Conservation (phyloP, 2,113 vertebrate species). For the Peromyscus maniculatus region DNA sequence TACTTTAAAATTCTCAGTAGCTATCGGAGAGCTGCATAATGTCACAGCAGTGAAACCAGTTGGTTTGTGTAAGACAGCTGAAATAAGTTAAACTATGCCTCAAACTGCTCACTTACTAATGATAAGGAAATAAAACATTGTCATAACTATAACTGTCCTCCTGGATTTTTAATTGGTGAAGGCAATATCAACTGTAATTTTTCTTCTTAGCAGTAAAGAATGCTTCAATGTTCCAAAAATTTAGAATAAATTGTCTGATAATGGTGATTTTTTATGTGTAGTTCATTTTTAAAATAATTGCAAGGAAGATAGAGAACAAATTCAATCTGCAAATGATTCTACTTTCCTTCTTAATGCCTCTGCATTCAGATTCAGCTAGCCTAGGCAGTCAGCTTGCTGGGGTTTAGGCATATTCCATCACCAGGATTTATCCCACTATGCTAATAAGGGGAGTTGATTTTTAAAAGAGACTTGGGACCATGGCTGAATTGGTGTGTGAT, state of each 20-base stretch:
- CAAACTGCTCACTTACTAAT: slow-evolving; percentile 26
- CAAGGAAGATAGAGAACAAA: slow-evolving; percentile 2
- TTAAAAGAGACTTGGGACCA: slow-evolving; percentile 41
- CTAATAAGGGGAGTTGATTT: slow-evolving; percentile 2
- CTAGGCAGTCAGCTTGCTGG: not conserved
- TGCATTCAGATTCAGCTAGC: slow-evolving; percentile 19
- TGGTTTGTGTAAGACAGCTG: slow-evolving; percentile 18
- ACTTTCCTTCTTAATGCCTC: slow-evolving; percentile 43
- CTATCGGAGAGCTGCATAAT: not conserved
- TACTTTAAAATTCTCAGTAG: not conserved
- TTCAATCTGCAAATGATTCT: slow-evolving; percentile 17
- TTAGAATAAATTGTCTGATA: not conserved
- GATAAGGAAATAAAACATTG: slow-evolving; percentile 23
- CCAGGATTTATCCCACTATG: slow-evolving; percentile 23
- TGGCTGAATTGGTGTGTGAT: not conserved
- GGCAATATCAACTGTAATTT: slow-evolving; percentile 30
- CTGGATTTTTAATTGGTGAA: not conserved
- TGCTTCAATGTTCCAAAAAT: slow-evolving; percentile 38
- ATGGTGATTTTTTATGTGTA: slow-evolving; percentile 1
- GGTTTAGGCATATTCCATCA: not conserved
- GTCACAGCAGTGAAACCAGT: not conserved
- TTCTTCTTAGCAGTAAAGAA: slow-evolving; percentile 51
- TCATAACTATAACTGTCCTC: slow-evolving; percentile 13
- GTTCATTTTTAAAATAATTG: slow-evolving; percentile 19
- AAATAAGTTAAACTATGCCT: slow-evolving; percentile 23